phyloP scores from a whole-genome alignment of 2,888 invertebrate species.

The Crematogaster levior region DNA sequence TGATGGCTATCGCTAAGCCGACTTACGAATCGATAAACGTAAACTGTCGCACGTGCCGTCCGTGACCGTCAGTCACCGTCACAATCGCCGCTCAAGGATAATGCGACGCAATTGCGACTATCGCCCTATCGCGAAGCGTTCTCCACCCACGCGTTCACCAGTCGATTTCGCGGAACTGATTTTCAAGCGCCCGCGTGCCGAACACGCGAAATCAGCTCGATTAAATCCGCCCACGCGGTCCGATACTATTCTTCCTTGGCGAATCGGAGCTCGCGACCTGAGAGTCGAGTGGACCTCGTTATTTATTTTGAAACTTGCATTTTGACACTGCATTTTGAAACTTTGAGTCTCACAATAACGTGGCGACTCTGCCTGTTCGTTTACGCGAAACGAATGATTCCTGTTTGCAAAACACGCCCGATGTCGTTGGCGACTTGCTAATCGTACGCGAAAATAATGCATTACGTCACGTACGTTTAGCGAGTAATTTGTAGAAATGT shows the following conservation, averaged over 20 bases:
- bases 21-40: conserved; percentile 41
- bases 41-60: conserved; percentile 46
- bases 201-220: conserved; percentile 30
- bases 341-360: not conserved
- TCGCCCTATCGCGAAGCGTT: not conserved
- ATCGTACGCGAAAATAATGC: not conserved
- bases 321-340: not conserved
- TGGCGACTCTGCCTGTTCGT: not conserved
- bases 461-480: not conserved
- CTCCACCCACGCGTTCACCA: not conserved
- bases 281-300: not conserved
- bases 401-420: not conserved
- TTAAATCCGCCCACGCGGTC: conserved; percentile 22
- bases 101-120: conserved; percentile 14
- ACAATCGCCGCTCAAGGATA: conserved; percentile 40
- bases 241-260: not conserved
- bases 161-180: not conserved
- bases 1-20: not conserved
- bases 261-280: conserved; percentile 13
- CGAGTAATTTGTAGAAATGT: conserved; percentile 6
- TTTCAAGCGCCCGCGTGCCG: conserved; percentile 27
- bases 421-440: not conserved
- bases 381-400: not conserved
- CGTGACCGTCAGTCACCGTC: conserved; percentile 22
- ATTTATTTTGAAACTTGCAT: too few relatives aligned